A percentile compares a stretch with the other conserved stretches of the same genome.
Evolutionary conservation across 2,797 vertebrate genomes (phyloP).

Genomic region (Chromobotia macracanthus): DNA sequence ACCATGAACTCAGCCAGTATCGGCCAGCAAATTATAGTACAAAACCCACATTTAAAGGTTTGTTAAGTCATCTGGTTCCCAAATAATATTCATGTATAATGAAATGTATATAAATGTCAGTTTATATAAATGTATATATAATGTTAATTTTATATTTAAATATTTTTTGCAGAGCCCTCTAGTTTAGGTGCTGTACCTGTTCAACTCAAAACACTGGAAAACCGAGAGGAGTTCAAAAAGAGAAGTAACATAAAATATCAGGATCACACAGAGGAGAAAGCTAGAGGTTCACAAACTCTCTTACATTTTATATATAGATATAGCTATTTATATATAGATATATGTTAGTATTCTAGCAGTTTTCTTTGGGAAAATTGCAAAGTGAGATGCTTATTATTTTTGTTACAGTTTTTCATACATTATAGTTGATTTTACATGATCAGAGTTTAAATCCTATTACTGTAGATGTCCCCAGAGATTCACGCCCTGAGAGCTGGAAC

Average conservation of each 20-base stretch:
- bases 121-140: too few species aligned
- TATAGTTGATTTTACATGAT: background rate
- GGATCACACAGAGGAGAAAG: constrained; percentile 55
- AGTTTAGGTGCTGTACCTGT: constrained; percentile 3
- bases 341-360: background rate
- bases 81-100: background rate
- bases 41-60: constrained; percentile 31
- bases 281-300: constrained; percentile 27
- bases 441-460: constrained; percentile 3
- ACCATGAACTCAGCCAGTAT: background rate
- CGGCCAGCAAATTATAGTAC: background rate
- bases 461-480: constrained; percentile 42
- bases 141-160: background rate
- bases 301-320: constrained; percentile 50
- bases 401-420: background rate
- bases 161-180: constrained; percentile 53
- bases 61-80: background rate
- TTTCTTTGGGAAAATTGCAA: too few species aligned
- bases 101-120: background rate
- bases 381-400: too few species aligned
- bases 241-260: constrained; percentile 62
- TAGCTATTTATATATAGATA: too few species aligned
- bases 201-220: constrained; percentile 15
- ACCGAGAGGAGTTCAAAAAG: background rate
- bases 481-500: background rate